Evolutionary conservation across 2,888 invertebrate genomes (phyloP), one percentile per base, ranked within the genome.

Genomic region (Heliconius charithonia): DNA sequence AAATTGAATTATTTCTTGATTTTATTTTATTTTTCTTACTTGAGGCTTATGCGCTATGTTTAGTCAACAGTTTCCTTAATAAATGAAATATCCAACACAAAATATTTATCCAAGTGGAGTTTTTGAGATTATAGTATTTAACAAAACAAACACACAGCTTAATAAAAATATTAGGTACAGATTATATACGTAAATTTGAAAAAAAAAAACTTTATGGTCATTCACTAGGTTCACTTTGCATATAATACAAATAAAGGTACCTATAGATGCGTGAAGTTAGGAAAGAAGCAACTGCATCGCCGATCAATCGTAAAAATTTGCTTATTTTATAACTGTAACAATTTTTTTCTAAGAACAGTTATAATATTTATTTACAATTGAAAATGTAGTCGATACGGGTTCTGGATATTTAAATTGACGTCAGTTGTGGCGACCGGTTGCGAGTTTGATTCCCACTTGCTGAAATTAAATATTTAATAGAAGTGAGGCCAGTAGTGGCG

Each of bases 291-390:
- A 72, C 32, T 37, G 72, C 72, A 37, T 59, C 56, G 4, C n/a
- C 59, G 10, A 37, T 72, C 72, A 72, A 59, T 59, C 72, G 59
- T 72, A 59, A 59, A 72, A 32, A 37, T 37, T 37, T 22, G n/a
- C 72, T 72, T 59, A 56, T 72, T n/a, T 32, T n/a, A 32, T 37
- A 37, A 59, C 56, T 56, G 72, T 72, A 16, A 59, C 37, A 59
- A 37, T 59, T 59, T 37, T n/a, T 32, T 71, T 45, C 41, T 69
- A 25, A 45, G 41, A 27, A 19, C 29, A 19, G 29, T 13, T 59
- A 13, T 7, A 59, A 59, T 59, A n/a, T 56, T 72, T n/a, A 32
- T 72, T 72, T 56, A 25, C 32, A 12, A 13, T 56, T 56, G 10
- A n/a, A 56, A 71, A 56, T 6, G 10, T 22, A 32, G 7, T 56